These are phyloP conservation scores for Elaphurus davidianus DNA, from an alignment of 2,113 vertebrate genomes.

Conservation along the genomic window DNA sequence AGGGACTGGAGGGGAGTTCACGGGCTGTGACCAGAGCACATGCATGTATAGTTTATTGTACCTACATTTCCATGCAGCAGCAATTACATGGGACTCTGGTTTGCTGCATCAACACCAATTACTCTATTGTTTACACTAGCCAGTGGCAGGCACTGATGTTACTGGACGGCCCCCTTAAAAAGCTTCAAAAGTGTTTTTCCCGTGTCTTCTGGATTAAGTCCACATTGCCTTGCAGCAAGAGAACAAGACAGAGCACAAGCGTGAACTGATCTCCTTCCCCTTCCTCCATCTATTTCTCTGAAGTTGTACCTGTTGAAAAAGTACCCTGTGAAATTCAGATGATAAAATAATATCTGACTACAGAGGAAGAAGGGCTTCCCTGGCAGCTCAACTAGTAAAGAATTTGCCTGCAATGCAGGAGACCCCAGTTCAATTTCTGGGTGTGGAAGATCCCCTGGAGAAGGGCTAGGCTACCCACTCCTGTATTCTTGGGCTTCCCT, in stretches of 20 bases:
- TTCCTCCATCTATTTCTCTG: not conserved
- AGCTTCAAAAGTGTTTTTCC: not conserved
- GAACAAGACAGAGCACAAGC: not conserved
- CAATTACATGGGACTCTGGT: not conserved
- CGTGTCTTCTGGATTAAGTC: not conserved
- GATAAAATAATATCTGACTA: not conserved
- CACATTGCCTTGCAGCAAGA: not conserved
- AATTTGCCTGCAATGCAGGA: not conserved
- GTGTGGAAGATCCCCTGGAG: not conserved
- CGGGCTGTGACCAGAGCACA: not conserved
- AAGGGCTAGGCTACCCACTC: not conserved
- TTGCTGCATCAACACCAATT: not conserved
- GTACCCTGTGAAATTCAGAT: not conserved
- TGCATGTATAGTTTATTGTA: not conserved
- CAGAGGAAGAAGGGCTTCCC: not conserved
- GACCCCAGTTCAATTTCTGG: not conserved
- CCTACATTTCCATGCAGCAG: not conserved
- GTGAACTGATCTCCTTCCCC: not conserved
- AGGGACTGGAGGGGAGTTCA: too few species aligned
- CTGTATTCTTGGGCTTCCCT: not conserved
- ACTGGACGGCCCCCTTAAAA: not conserved
- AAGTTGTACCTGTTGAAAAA: not conserved
- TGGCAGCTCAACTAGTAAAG: not conserved
- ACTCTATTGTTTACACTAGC: not conserved
- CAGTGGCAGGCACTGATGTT: not conserved